Base-by-base conservation (phyloP, 2,113 vertebrate species). In the Tapirus terrestris region DNA sequence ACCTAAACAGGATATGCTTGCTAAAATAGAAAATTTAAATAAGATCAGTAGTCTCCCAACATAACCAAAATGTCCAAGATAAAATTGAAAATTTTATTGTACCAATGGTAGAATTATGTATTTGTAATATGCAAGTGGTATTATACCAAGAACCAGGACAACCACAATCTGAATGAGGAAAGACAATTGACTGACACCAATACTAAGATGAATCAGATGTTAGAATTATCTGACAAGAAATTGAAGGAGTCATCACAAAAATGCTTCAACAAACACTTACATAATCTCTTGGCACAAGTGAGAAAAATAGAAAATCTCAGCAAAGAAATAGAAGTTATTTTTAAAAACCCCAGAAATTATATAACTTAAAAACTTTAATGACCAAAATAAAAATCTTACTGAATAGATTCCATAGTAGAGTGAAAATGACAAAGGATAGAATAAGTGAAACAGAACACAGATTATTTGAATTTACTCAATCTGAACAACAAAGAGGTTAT, bases 221-320 rank as follows among this genome's bases (percentile, higher is more conserved):
- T 53, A 13, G 51, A 53, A 53, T 53, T 89, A 56, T 27, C 58
- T 83, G 17, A 83, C 27, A 88, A 68, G 68, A 39, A 76, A 70
- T 56, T 53, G 51, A 96, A 91, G 11, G 4, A 76, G 53, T 6
- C 39, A 65, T 87, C 70, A 67, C 61, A 81, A 94, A 85, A 96
- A 91, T 73, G 18, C 31, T 60, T 80, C 4, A 93, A 60, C 18
- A 96, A 45, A 67, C 56, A 75, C n/a, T 82, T 61, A 67, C 2
- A n/a, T 51, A 53, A 67, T 68, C 73, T 67, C n/a, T 86, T 67
- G 36, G 86, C 36, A 85, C 29, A 80, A 85, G 20, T 84, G 31
- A 87, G 58, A 56, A 79, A 93, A 96, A 83, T 18, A 82, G 36
- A 89, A 89, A 72, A 77, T 70, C 18, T 84, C 51, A 77, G 7